Evolutionary conservation across 2,113 vertebrate species (phyloP), one percentile per base, ranked within the genome.

Genomic region (Brachyistius frenatus): DNA sequence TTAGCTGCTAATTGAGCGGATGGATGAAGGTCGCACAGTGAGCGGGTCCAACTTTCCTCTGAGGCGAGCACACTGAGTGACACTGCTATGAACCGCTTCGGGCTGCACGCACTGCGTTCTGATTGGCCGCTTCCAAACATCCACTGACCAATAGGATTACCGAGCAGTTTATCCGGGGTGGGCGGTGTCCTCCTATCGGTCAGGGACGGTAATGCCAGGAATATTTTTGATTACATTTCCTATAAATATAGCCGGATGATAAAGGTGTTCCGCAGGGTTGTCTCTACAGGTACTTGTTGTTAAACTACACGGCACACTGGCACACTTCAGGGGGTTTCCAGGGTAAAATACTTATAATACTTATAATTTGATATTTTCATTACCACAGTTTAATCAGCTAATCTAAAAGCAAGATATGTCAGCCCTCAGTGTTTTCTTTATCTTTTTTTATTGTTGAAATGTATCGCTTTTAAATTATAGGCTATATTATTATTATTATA

Each of bases 41-140:
- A 6, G 61, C 23, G 11, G 11, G 15, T 41, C 60, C 75, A 36
- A 36, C 10, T 62, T 47, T 52, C n/a, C 61, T 81, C 81, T 90
- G 85, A 64, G 3, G 35, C 5, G 2, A 5, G 52, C 23, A 1
- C 37, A 0, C 54, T 4, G 10, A 44, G 23, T 23, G 41, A 44
- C 41, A 11, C 10, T 11, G 41, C 41, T 44, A 44, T 13, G 41
- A 44, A 13, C 35, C 49, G 52, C 70, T 0, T 0, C 30, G 5
- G 58, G 7, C 61, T 7, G 60, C 23, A 62, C 47, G 55, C 56
- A 8, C 49, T 11, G 56, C 0, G 1, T 53, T 56, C 75, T 65
- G 86, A 93, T 90, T 92, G 88, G 90, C 76, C 64, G 73, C 0
- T 13, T 4, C 31, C 0, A 7, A 3, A 30, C 44, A 4, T 0